phyloP scores from a whole-genome alignment of 2,797 vertebrate genomes.

The Xenops minutus region DNA sequence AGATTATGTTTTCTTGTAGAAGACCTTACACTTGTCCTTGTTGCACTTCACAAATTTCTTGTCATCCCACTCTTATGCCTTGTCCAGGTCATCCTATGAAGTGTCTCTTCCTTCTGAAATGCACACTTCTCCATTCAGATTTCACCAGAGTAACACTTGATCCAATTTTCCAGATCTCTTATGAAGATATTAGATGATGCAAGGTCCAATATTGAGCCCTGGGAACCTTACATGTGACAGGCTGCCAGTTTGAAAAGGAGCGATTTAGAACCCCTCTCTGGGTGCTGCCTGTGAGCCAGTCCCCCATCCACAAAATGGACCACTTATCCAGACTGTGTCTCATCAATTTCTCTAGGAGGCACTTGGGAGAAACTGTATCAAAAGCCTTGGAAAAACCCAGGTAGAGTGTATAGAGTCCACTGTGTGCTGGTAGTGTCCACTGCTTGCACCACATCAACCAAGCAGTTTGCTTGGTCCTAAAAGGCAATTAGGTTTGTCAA shows the following conservation, averaged over 20 bases:
- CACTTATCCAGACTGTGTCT: not conserved
- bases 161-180: not conserved
- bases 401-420: not conserved
- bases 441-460: not conserved
- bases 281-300: not conserved
- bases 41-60: not conserved
- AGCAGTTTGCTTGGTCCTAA: not conserved
- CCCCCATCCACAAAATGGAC: not conserved
- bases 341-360: not conserved
- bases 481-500: not conserved
- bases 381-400: not conserved
- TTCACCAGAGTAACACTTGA: not conserved
- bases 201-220: not conserved
- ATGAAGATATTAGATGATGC: not conserved
- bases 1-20: not conserved
- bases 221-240: not conserved
- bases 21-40: not conserved
- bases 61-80: not conserved
- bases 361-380: not conserved
- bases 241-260: not conserved
- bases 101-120: not conserved
- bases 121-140: not conserved
- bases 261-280: not conserved
- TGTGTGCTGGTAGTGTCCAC: not conserved
- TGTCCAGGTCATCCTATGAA: not conserved